phyloP scores from a whole-genome alignment of 2,113 vertebrate species.

The Anguilla japonica region DNA sequence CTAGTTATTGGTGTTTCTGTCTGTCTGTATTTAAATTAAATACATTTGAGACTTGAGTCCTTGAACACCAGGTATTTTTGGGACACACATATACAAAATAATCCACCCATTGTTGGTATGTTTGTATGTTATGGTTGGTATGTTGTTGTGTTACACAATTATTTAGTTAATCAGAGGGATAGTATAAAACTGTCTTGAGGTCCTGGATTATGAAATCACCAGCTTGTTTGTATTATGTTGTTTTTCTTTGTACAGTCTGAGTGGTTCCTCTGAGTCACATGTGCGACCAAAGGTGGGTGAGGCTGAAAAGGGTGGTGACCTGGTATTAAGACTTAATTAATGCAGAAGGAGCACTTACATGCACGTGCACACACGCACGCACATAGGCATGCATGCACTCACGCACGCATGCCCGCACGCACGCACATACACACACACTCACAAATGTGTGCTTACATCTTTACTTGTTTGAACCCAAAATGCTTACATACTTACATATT shows the following conservation, averaged over 20 bases:
- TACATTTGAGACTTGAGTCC: not conserved
- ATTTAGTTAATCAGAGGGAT: not conserved
- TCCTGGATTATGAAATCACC: not conserved
- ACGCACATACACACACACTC: too few relatives aligned
- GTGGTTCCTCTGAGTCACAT: not conserved
- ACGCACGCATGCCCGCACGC: too few relatives aligned
- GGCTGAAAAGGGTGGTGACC: not conserved
- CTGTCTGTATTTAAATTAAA: not conserved
- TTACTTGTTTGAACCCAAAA: too few relatives aligned
- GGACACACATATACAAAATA: not conserved
- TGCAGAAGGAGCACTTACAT: not conserved
- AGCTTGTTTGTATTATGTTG: not conserved
- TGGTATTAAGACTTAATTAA: not conserved
- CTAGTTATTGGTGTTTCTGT: not conserved
- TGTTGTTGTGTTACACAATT: not conserved
- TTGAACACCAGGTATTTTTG: not conserved
- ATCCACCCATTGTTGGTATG: not conserved
- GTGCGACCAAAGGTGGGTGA: not conserved
- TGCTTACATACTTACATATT: too few relatives aligned
- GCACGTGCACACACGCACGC: not conserved
- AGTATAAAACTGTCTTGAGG: not conserved
- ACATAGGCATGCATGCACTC: not conserved
- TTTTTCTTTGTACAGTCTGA: not conserved
- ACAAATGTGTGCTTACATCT: too few relatives aligned
- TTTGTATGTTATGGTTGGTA: too few relatives aligned